Percentiles rank a stretch among this genome's conserved stretches.
These are phyloP conservation scores for Mus musculus DNA, from an alignment of 2,113 vertebrate species.

Conservation along the genomic window DNA sequence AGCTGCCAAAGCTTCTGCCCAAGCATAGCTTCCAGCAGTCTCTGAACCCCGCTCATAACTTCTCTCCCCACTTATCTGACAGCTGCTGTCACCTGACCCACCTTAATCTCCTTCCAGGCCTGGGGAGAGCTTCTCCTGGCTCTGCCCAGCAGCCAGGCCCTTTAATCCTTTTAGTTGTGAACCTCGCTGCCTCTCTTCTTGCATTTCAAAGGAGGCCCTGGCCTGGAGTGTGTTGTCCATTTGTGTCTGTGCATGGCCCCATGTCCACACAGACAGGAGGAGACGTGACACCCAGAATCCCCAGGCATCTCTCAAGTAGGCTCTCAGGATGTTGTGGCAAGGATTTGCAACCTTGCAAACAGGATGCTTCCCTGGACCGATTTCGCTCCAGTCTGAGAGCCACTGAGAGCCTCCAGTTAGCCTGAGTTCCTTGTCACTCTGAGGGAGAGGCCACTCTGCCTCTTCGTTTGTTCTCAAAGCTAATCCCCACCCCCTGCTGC, in stretches of 20 bases:
- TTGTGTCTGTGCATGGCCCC: not conserved
- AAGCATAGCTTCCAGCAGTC: not conserved
- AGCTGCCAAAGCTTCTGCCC: not conserved
- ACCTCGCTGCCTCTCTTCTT: not conserved
- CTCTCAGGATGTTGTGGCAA: not conserved
- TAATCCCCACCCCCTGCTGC: no score
- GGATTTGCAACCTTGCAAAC: not conserved
- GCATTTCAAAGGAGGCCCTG: not conserved
- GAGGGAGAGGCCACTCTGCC: not conserved
- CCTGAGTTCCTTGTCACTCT: not conserved
- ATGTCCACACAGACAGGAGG: not conserved
- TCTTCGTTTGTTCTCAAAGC: not conserved
- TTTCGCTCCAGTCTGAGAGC: not conserved
- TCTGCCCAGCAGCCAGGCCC: not conserved
- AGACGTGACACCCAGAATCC: not conserved
- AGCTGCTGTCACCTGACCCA: rapidly evolving
- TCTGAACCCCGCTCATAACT: rapidly evolving
- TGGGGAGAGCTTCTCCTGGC: not conserved
- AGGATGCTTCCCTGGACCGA: not conserved
- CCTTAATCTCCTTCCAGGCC: not conserved
- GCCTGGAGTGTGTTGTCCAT: rapidly evolving
- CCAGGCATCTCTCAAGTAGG: not conserved
- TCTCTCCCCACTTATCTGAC: no score
- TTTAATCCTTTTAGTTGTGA: not conserved
- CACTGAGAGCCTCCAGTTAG: not conserved